Evolutionary conservation across 2,888 invertebrate species (phyloP).

Genomic region (Craniophora ligustri): DNA sequence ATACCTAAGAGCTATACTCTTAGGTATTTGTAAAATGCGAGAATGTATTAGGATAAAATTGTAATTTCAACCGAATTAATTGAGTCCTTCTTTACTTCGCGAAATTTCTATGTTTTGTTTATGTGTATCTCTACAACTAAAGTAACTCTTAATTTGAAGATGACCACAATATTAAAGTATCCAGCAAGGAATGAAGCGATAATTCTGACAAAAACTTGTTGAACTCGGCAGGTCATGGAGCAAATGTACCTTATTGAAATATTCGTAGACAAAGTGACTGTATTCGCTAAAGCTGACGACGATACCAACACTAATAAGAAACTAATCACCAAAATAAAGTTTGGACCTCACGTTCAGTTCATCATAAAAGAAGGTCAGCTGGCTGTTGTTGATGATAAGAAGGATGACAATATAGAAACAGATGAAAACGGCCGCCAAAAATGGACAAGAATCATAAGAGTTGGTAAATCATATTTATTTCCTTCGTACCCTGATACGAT

Average conservation of each 20-base stretch:
- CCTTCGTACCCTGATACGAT: constrained; percentile 83
- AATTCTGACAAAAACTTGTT: constrained; percentile 76
- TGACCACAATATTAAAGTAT: constrained; percentile 6
- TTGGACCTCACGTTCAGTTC: constrained; percentile 84
- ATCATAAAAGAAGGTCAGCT: constrained; percentile 84
- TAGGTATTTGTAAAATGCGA: too few relatives aligned
- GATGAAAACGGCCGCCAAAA: constrained; percentile 72
- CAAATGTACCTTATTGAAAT: constrained; percentile 89
- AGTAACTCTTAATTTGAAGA: constrained; percentile 3
- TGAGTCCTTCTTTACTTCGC: background rate
- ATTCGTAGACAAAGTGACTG: constrained; percentile 85
- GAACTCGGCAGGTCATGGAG: constrained; percentile 86
- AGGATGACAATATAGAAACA: constrained; percentile 73
- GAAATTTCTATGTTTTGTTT: background rate
- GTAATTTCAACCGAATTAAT: background rate
- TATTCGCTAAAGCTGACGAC: constrained; percentile 71
- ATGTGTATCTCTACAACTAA: background rate
- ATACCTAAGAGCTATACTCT: too few relatives aligned
- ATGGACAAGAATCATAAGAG: constrained; percentile 78
- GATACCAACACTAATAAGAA: constrained; percentile 75
- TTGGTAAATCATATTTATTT: constrained; percentile 88
- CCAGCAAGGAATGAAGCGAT: constrained; percentile 56
- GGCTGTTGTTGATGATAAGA: constrained; percentile 62
- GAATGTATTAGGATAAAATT: background rate
- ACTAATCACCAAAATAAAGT: constrained; percentile 81